Evolutionary conservation across 1,140 invertebrate species (phyloP).

Genomic region (Cydia strobilella): DNA sequence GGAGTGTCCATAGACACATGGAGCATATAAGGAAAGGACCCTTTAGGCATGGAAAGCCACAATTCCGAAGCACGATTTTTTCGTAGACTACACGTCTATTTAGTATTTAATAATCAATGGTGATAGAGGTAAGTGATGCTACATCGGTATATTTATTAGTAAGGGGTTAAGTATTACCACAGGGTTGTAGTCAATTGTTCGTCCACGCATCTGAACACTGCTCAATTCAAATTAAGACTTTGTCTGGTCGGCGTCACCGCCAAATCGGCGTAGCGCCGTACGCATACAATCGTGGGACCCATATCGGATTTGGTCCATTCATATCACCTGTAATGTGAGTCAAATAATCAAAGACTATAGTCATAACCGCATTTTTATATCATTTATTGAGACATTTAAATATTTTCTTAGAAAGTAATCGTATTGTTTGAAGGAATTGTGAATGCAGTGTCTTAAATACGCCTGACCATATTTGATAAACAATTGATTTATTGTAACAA

Average conservation of each 20-base stretch:
- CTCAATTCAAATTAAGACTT: constrained; percentile 76
- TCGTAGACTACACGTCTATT: too few species aligned
- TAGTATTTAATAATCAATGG: too few species aligned
- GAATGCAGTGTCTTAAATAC: not conserved
- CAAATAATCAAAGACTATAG: not conserved
- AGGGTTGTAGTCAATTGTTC: constrained; percentile 73
- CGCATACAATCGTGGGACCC: constrained; percentile 2
- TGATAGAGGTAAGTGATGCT: not conserved
- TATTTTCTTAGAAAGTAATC: not conserved
- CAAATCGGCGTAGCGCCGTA: constrained; percentile 49
- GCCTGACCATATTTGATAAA: not conserved
- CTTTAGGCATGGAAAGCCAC: too few species aligned
- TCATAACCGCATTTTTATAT: not conserved
- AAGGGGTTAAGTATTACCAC: constrained; percentile 71
- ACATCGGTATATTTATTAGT: constrained; percentile 54
- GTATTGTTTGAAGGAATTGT: constrained; percentile 10
- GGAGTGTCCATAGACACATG: too few species aligned
- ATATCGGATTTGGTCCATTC: not conserved
- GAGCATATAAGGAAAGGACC: too few species aligned
- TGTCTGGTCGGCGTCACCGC: constrained; percentile 53
- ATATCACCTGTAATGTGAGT: constrained; percentile 20
- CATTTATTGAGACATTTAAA: constrained; percentile 1
- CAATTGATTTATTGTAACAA: not conserved
- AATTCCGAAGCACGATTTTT: too few species aligned
- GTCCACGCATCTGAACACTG: constrained; percentile 72